Evolutionary conservation across 2,888 invertebrate genomes (phyloP), one percentile per base, ranked within the genome.

Genomic region (Atherix ibis): DNA sequence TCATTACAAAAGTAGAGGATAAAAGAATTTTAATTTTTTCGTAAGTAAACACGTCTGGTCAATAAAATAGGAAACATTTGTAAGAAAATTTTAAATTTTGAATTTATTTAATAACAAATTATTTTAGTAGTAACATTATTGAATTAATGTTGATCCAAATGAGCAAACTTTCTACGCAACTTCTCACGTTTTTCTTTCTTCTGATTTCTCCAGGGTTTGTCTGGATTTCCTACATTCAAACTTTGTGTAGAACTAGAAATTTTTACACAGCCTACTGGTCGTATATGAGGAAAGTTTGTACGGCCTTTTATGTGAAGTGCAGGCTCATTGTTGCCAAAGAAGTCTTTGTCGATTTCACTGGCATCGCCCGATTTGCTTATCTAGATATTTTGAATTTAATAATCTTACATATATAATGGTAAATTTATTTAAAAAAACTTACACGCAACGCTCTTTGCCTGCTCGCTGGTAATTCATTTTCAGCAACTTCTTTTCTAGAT

Each of bases 151-250:
- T 81, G 71, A 60, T 94, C 92, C 34, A 89, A 68, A 63, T 91
- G 76, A 26, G 73, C 68, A 59, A 85, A 91, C 22, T 85, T 71
- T 51, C 82, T 68, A 49, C 94, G 68, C n/a, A 88, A 61, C 56
- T 97, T 97, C 56, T 94, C 91, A 39, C 79, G 77, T 54, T 89
- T 92, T 45, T 87, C 85, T 51, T 80, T 79, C 54, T 94, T 92
- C 19, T 75, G 73, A 54, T 88, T 85, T 56, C 88, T 88, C 74
- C 79, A 83, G 2, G 77, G 78, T 51, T 83, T 76, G 16, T 63
- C 66, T 14, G 22, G 13, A 18, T 24, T 13, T 29, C 40, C 39
- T 12, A 39, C 4, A 30, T 32, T 29, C 14, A 42, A 29, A 37
- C 31, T 39, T 38, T 39, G 37, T 2, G 31, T 31, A 12, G 46